These are phyloP conservation scores for Orthonyx spaldingii DNA, from an alignment of 2,113 vertebrate species.

Conservation along the genomic window DNA sequence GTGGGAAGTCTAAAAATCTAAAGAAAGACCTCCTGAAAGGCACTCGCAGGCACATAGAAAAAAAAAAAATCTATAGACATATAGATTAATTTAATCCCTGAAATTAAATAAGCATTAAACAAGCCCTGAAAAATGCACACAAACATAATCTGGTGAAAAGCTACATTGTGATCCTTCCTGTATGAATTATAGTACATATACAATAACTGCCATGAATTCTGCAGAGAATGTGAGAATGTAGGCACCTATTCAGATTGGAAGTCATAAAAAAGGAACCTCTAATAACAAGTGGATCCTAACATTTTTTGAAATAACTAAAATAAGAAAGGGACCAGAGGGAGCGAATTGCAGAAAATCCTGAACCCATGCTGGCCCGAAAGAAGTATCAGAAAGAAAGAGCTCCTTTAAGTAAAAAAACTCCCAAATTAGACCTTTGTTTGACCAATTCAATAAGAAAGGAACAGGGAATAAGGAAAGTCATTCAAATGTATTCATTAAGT, in stretches of 20 bases:
- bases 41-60: neutral
- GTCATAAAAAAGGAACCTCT: neutral
- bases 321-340: slow-evolving; percentile 35
- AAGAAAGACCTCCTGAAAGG: neutral
- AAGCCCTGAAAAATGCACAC: neutral
- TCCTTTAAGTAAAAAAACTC: slow-evolving; percentile 54
- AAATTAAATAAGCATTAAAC: neutral
- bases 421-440: slow-evolving; percentile 58
- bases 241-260: slow-evolving; percentile 33
- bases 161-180: neutral
- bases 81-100: neutral
- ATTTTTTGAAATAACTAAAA: slow-evolving; percentile 43
- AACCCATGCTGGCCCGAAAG: slow-evolving; percentile 45
- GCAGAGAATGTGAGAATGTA: slow-evolving; percentile 17
- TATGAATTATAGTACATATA: neutral
- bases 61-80: neutral
- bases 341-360: slow-evolving; percentile 53
- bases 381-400: slow-evolving; percentile 52
- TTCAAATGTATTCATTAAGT: slow-evolving; percentile 58
- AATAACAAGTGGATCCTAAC: slow-evolving; percentile 29
- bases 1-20: neutral
- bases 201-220: slow-evolving; percentile 3
- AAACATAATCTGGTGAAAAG: slow-evolving; percentile 3
- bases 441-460: slow-evolving; percentile 57
- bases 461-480: slow-evolving; percentile 45